Evolutionary conservation across 2,113 vertebrate genomes (phyloP), one percentile per base, ranked within the genome.

Genomic region (Nibea albiflora): DNA sequence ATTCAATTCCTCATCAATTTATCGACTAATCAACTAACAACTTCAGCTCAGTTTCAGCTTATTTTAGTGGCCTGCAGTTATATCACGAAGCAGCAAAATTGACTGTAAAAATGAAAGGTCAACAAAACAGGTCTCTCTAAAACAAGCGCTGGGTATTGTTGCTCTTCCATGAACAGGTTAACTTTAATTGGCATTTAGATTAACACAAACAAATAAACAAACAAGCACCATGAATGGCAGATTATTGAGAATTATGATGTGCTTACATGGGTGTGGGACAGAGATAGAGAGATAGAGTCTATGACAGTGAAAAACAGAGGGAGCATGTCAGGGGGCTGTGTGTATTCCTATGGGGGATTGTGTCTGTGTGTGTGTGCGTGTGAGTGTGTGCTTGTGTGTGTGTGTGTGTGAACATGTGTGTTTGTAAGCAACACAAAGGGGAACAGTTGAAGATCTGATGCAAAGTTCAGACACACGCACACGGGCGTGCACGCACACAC

Each of bases 371-470:
- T 70, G 28, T 78, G 57, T 57, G 67, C 54, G 17, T 70, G 66
- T 35, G 20, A 49, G 61, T 42, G 56, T 20, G 11, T 80, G 52
- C 44, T 31, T 63, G 47, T 54, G 44, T 42, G 56, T 35, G 26
- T 39, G 57, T 31, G 31, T 31, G 31, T 39, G 31, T 15, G 73
- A 64, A 47, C 74, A 76, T 16, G 22, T 81, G 79, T 74, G 84
- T 76, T 67, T 66, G 78, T 44, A 73, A 60, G 61, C 52, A 64
- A 67, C 77, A 86, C 63, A 92, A 77, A 92, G 78, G 80, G 86
- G 85, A 81, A 87, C 84, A 90, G 90, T 89, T 88, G 84, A 92
- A 88, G 86, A 92, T 91, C 83, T 89, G 87, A 92, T 93, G 69
- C 75, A 85, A 90, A 92, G 90, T 93, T 90, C 73, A 85, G 64